Base-by-base conservation (phyloP, 1,140 invertebrate genomes). In the Anthonomus grandis region DNA sequence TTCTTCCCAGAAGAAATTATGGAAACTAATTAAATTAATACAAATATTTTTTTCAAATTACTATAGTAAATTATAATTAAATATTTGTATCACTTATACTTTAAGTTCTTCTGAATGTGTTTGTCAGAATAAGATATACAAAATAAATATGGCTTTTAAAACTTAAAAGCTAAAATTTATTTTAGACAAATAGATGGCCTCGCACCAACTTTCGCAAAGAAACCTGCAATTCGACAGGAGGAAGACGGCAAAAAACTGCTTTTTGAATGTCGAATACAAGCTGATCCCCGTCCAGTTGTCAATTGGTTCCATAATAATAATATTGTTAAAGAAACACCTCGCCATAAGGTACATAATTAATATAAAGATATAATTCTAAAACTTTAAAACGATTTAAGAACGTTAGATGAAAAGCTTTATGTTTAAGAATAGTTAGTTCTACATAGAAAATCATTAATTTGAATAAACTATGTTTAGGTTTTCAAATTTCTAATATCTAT, bases 131-230 rank as follows among this genome's bases (percentile, higher is more conserved):
- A n/a, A n/a, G n/a, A n/a, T n/a, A n/a, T n/a, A 36, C 13, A 18
- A 39, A 10, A 23, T 13, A 39, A 37, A 22, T 17, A 24, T 31
- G 24, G 10, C 10, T 41, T 13, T 13, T 41, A 2, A 2, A 41
- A 25, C 17, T 31, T 4, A 13, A 17, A 47, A 17, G 13, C 15
- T 3, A 23, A 15, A 18, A 58, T 44, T 23, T 60, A 69, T 74
- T 80, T 5, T 78, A 94, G 91, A 83, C 91, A 93, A 93, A 91
- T 93, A 78, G 94, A 97, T 81, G 94, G 94, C 69, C 87, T 93
- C 75, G 93, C 95, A 73, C 95, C 95, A 69, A 97, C 93, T 72
- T 98, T 98, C 81, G 86, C 90, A 72, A 93, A 95, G 81, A 98
- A 98, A 78, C 95, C 95, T 38, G 84, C 91, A 22, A 98, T 97